Evolutionary conservation across 2,113 vertebrate genomes (phyloP), one percentile per base, ranked within the genome.

Genomic region (Mastomys natalensis): DNA sequence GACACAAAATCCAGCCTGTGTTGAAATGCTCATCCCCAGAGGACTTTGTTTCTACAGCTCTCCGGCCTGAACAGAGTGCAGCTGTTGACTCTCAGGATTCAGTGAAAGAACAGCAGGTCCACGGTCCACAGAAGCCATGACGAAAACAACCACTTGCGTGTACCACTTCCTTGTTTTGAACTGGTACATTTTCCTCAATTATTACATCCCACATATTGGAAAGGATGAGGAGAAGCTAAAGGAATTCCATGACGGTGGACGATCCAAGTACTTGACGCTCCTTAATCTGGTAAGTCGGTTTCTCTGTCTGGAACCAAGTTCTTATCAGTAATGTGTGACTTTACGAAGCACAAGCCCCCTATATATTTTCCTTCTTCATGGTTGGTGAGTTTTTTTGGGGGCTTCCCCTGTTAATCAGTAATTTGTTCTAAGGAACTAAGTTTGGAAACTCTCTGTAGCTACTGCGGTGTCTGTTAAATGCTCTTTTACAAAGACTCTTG

Each of bases 281-380:
- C 98, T 99, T 96, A 99, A 99, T 97, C 98, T 99, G 98, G 98
- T 99, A 98, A 99, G 98, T 95, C 73, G 8, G 0, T 15, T 8
- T 0, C 0, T 92, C 70, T 94, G 94, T 85, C 94, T 90, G 64
- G 92, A 94, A 96, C 66, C 90, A 90, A 62, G 91, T 85, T 96
- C 92, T 96, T 97, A 10, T 94, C 91, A 97, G 90, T 94, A 90
- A 91, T 91, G 95, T 97, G 72, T 90, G 95, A 48, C n/a, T 90
- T 85, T 78, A 85, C 78, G 8, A 45, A 66, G 45, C 74, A 77
- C 26, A 89, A 76, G n/a, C 31, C 37, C 37, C 5, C 82, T n/a
- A 12, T 84, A 45, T 74, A 43, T 87, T n/a, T 91, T 80, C 26
- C 37, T 80, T 90, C 70, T 89, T 89, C n/a, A 6, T 34, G 81